Conservation (phyloP, 2,888 invertebrate species). For the Ectropis crepuscularia region DNA sequence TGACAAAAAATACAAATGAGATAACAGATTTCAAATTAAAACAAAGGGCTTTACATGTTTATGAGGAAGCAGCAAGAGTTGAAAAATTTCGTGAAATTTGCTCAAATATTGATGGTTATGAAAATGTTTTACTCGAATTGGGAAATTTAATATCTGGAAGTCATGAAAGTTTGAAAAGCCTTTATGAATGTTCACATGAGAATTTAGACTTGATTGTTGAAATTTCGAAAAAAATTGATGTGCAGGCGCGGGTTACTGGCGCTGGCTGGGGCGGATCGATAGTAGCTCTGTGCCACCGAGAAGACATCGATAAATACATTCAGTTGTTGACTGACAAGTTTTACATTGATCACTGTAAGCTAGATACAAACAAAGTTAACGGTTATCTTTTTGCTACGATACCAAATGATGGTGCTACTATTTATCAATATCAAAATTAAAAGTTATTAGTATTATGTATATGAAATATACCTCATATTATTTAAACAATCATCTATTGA, state of each 20-base stretch:
- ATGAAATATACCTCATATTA: not conserved
- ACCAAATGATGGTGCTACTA: conserved; percentile 87
- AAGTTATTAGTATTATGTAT: not conserved
- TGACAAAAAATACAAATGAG: conserved; percentile 84
- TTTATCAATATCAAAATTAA: conserved; percentile 62
- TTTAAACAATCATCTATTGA: too few species aligned
- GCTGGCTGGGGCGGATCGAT: conserved; percentile 99
- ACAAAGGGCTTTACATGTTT: conserved; percentile 95
- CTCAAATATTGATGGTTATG: conserved; percentile 53
- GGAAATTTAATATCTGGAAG: conserved; percentile 95
- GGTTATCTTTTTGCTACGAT: conserved; percentile 90
- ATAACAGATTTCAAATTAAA: conserved; percentile 91
- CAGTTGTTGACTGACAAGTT: conserved; percentile 88
- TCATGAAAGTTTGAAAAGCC: conserved; percentile 92
- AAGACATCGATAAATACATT: conserved; percentile 88
- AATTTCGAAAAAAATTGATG: conserved; percentile 87
- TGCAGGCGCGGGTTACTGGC: conserved; percentile 97
- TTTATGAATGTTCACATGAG: conserved; percentile 97
- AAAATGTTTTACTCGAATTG: conserved; percentile 81
- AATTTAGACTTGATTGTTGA: conserved; percentile 93
- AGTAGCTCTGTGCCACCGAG: conserved; percentile 91
- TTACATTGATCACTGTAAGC: conserved; percentile 85
- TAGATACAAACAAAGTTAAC: conserved; percentile 80
- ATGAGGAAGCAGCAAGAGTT: conserved; percentile 95
- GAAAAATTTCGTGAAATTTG: conserved; percentile 89